Evolutionary conservation across 1,140 invertebrate genomes (phyloP), one percentile per base, ranked within the genome.

Genomic region (Acromyrmex charruanus): DNA sequence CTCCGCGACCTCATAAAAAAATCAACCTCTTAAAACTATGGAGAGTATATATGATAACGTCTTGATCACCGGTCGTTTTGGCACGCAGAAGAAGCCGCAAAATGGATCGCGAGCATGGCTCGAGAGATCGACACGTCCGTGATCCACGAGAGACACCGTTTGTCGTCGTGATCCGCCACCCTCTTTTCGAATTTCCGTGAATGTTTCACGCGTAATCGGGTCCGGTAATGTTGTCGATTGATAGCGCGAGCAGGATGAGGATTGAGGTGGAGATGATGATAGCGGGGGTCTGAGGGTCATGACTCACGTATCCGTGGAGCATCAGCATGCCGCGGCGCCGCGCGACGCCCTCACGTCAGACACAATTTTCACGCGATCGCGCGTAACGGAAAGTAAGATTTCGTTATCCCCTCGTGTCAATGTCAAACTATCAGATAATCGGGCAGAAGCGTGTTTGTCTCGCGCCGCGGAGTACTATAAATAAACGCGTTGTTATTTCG

Each of bases 1-100:
- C 85, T 12, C 55, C 72, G 59, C 82, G 86, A 91, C 86, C 88
- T 91, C 88, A 87, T 91, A 92, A 93, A 93, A 87, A 93, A 91
- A 87, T 92, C 87, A 91, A 88, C 89, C 88, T 89, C 66, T 7
- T 25, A 80, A 80, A 91, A 92, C 55, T 88, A 65, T 89, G 68
- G 74, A 82, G 58, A 88, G 35, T 68, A 63, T 63, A 16, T 55
- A 85, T 35, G 75, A 90, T 88, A 86, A 88, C 55, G 59, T n/a
- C 16, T 16, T 4, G 21, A 39, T n/a, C 74, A 53, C 16, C n/a
- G 61, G 3, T 31, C 31, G 18, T 12, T 9, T 18, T 4, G 44
- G 16, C 12, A 12, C 25, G 6, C 3, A 7, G 7, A 65, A 16
- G 6, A 3, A 35, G 53, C 6, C 31, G 51, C 18, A 14, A 55